A percentile compares a stretch with the other conserved stretches of the same genome.
phyloP scores from a whole-genome alignment of 2,797 vertebrate genomes.

The Typhlichthys eigenmanni region DNA sequence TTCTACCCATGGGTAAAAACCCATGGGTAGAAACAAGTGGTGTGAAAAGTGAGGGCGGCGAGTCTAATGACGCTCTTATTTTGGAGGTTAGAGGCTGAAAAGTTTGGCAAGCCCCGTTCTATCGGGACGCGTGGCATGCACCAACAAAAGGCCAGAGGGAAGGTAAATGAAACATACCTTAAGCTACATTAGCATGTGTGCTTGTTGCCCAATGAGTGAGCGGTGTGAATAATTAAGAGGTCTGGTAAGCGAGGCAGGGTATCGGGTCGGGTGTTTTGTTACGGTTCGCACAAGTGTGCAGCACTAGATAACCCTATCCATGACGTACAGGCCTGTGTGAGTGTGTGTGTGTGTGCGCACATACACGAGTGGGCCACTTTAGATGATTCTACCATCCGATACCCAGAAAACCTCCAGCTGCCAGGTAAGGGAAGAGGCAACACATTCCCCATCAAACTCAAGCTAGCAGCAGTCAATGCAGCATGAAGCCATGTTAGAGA shows the following conservation, averaged over 20 bases:
- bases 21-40: too few species aligned
- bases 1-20: too few species aligned
- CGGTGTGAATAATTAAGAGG: conserved; percentile 72
- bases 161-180: conserved; percentile 63
- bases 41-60: too few species aligned
- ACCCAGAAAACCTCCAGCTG: conserved; percentile 57
- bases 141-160: conserved; percentile 54
- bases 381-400: conserved; percentile 70
- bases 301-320: conserved; percentile 66
- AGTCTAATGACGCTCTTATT: too few species aligned
- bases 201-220: conserved; percentile 47
- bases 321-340: conserved; percentile 4
- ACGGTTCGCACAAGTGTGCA: conserved; percentile 65
- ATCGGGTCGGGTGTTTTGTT: conserved; percentile 66
- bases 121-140: not conserved
- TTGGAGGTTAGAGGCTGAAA: conserved; percentile 27
- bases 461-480: conserved; percentile 26
- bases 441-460: conserved; percentile 55
- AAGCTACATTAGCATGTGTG: conserved; percentile 44
- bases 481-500: conserved; percentile 24
- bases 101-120: conserved; percentile 25
- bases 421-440: conserved; percentile 66
- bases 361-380: conserved; percentile 50
- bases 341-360: conserved; percentile 30
- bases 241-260: conserved; percentile 50